phyloP scores from a whole-genome alignment of 35 echinoderm and acorn worm species.

The Amphiura filiformis region DNA sequence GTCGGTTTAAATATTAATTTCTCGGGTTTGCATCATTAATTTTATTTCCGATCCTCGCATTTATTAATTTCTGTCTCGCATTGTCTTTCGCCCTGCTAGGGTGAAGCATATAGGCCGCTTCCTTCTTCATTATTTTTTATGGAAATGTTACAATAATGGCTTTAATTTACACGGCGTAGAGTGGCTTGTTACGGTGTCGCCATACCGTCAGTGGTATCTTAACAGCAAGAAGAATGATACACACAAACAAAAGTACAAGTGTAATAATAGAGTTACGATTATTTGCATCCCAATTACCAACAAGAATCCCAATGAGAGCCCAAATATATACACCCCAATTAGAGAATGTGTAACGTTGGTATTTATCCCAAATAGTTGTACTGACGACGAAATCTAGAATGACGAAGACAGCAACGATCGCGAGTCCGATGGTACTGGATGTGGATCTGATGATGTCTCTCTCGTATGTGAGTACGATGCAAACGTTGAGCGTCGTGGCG shows the following conservation, averaged over 20 bases:
- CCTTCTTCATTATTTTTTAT: too few species aligned
- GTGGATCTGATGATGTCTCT: background rate
- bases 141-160: too few species aligned
- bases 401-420: constrained; percentile 33
- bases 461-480: constrained; percentile 40
- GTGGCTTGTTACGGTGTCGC: background rate
- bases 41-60: too few species aligned
- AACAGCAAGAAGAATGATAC: constrained; percentile 23
- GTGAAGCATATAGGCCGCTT: too few species aligned
- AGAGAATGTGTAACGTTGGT: constrained; percentile 61
- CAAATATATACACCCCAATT: constrained; percentile 54
- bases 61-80: too few species aligned
- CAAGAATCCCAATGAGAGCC: constrained; percentile 37
- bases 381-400: constrained; percentile 49
- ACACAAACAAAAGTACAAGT: background rate
- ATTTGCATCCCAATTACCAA: background rate
- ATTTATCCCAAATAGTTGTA: constrained; percentile 41
- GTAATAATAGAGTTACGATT: background rate
- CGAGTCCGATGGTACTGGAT: constrained; percentile 34
- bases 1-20: too few species aligned
- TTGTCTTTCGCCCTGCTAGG: too few species aligned
- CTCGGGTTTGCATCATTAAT: too few species aligned
- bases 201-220: constrained; percentile 40
- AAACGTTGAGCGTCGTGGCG: constrained; percentile 64
- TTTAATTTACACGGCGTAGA: too few species aligned